Conservation (phyloP, 1,140 invertebrate genomes). For the Temnothorax nylanderi region DNA sequence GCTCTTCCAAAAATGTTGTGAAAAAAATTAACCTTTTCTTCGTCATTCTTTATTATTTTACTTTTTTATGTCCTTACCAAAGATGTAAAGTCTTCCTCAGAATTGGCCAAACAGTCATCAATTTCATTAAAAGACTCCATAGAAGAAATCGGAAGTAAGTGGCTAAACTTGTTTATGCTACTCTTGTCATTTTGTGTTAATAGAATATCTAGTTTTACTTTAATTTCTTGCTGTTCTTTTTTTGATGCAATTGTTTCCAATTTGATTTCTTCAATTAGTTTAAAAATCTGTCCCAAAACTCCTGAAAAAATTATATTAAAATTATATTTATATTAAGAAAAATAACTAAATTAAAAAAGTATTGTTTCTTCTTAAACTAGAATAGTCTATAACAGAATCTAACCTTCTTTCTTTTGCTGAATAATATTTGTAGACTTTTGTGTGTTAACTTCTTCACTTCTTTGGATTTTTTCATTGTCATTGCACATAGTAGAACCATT, state of each 20-base stretch:
- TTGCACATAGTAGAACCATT: no score
- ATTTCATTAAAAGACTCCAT: slow-evolving; percentile 3
- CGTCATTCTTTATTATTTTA: no score
- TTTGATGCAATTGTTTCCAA: neutral
- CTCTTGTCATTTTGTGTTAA: neutral
- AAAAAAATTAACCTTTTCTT: no score
- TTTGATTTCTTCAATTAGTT: neutral
- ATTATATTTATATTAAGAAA: no score
- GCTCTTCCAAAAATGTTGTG: neutral
- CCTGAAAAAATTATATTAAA: neutral
- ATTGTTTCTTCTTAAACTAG: neutral
- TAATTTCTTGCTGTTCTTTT: neutral
- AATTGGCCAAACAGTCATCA: neutral
- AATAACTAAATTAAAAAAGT: no score
- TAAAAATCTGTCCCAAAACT: neutral
- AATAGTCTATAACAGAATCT: no score
- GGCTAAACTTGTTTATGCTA: neutral
- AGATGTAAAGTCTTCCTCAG: slow-evolving; percentile 2
- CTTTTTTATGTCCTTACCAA: neutral
- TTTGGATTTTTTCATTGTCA: no score
- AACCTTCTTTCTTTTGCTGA: no score
- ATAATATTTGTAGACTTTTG: no score
- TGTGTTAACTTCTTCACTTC: no score
- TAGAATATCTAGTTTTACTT: neutral
- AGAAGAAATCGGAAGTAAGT: neutral